Evolutionary conservation across 2,888 invertebrate species (phyloP).

Genomic region (Mesorhabditis spiculigera): DNA sequence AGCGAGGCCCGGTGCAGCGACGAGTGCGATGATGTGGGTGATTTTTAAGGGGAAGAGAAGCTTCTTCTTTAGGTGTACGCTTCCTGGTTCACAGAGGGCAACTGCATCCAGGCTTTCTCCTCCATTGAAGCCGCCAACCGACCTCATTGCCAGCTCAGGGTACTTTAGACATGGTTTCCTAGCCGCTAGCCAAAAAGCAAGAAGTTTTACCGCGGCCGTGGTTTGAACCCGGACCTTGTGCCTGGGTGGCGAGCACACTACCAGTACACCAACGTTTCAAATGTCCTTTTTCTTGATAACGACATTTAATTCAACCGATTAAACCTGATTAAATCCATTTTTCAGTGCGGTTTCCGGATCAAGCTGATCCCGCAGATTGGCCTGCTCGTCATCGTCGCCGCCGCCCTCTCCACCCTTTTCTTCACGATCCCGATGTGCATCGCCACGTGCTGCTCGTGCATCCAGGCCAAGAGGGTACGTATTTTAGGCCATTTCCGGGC

Average conservation of each 20-base stretch:
- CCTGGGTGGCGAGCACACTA: too few relatives aligned
- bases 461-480: slow-evolving; percentile 54
- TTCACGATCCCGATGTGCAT: slow-evolving; percentile 55
- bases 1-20: slow-evolving; percentile 55
- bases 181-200: too few relatives aligned
- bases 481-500: too few relatives aligned
- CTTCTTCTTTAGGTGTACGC: slow-evolving; percentile 44
- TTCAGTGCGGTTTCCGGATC: slow-evolving; percentile 6
- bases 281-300: too few relatives aligned
- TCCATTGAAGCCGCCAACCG: slow-evolving; percentile 38
- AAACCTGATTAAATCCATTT: neutral
- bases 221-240: too few relatives aligned
- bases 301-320: neutral
- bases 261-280: too few relatives aligned
- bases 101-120: slow-evolving; percentile 49
- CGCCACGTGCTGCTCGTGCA: slow-evolving; percentile 53
- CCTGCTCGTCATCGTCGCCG: slow-evolving; percentile 45
- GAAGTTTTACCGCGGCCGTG: too few relatives aligned
- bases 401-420: slow-evolving; percentile 50
- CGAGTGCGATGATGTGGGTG: slow-evolving; percentile 53
- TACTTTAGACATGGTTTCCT: neutral
- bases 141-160: slow-evolving; percentile 22
- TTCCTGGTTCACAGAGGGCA: slow-evolving; percentile 54
- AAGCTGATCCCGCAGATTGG: slow-evolving; percentile 35
- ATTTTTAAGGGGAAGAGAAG: neutral